These are phyloP conservation scores for Caenorhabditis sp. DNA, from an alignment of 2,888 invertebrate genomes.

Conservation along the genomic window DNA sequence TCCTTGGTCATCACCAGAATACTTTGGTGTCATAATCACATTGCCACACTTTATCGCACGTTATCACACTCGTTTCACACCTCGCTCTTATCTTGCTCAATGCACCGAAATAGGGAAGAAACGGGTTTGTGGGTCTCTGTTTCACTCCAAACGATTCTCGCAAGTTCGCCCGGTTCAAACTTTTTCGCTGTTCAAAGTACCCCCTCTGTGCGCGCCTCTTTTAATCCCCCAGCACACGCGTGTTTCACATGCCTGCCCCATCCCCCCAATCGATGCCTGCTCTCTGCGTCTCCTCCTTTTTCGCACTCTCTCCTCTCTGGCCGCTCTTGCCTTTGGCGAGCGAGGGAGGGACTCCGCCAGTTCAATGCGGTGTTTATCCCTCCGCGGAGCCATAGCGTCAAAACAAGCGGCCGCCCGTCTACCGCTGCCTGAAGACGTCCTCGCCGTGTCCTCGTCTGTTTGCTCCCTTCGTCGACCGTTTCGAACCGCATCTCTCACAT, in stretches of 20 bases:
- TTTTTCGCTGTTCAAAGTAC: too few relatives aligned
- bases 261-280: slow-evolving; percentile 28
- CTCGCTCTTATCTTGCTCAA: slow-evolving; percentile 9
- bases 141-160: too few relatives aligned
- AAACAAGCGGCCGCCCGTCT: slow-evolving; percentile 23
- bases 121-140: too few relatives aligned
- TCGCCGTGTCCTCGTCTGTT: not conserved
- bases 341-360: slow-evolving; percentile 5
- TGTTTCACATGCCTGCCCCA: slow-evolving; percentile 14
- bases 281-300: slow-evolving; percentile 19
- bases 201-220: too few relatives aligned
- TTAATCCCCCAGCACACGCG: too few relatives aligned
- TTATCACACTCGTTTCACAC: slow-evolving; percentile 3
- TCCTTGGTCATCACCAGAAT: not conserved
- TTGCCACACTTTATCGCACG: not conserved
- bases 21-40: slow-evolving; percentile 11
- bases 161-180: too few relatives aligned
- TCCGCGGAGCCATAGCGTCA: slow-evolving; percentile 1
- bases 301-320: slow-evolving; percentile 5
- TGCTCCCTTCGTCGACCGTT: not conserved
- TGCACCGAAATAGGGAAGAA: too few relatives aligned
- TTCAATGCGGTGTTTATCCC: slow-evolving; percentile 4
- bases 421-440: not conserved
- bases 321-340: not conserved
- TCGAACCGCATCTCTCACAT: slow-evolving; percentile 5